Base-by-base conservation (phyloP, 2,797 vertebrate species). In the Sylvilagus floridanus region DNA sequence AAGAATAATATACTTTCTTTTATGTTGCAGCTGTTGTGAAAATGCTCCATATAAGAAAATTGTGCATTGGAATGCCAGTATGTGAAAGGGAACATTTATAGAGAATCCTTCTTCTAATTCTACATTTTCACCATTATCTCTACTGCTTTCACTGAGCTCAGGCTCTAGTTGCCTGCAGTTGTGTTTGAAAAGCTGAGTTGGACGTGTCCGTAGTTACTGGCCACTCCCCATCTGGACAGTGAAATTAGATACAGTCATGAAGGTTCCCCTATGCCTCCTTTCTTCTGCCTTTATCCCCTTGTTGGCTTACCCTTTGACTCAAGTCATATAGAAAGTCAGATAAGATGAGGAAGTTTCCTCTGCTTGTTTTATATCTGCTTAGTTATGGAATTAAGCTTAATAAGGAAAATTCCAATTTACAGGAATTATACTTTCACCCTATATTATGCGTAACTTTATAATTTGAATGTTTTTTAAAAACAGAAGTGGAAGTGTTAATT, bases 31-130 rank as follows among this genome's bases (percentile, higher is more conserved):
- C 52, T 65, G 28, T 37, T 83, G 16, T 71, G 78, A 75, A 86
- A 77, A 24, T 57, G 65, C 26, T 92, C 90, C 47, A 57, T 52
- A 57, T 89, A 52, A 90, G 66, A 75, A 96, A 95, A 90, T 72
- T 68, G 84, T 72, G 12, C 35, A 62, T 72, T 63, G 79, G 42
- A 42, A 73, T 84, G 52, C 35, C 9, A 42, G 54, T 66, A 42
- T 9, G 26, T 78, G 37, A 42, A 54, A 28, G 7, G 4, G 35
- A 72, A 68, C 26, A 42, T 90, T 88, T 72, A 86, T 16, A 28
- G 28, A 84, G 84, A 85, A 78, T 47, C 4, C 42, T 75, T 54
- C 65, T 37, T 93, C 42, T 4, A 72, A 6, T 89, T 84, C 66
- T 22, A 9, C 73, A 32, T 78, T 93, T 75, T 66, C 5, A 66